Evolutionary conservation across 2,888 invertebrate species (phyloP).

Genomic region (Caenorhabditis japonica): DNA sequence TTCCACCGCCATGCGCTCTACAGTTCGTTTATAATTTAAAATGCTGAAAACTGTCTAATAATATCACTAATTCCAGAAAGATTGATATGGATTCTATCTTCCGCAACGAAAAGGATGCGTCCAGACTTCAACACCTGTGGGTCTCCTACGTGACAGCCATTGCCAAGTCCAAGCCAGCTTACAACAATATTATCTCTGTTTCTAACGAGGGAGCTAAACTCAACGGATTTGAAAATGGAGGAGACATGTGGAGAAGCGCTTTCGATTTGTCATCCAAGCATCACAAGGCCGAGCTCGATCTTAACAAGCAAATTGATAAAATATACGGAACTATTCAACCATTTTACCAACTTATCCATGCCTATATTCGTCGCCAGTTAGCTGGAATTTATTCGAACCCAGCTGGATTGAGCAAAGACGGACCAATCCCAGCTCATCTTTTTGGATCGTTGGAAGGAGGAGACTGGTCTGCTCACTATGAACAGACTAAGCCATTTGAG

Average conservation of each 20-base stretch:
- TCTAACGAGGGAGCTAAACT: constrained; percentile 74
- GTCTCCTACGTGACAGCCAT: constrained; percentile 57
- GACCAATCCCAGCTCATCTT: constrained; percentile 77
- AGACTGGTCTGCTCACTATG: constrained; percentile 74
- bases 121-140: constrained; percentile 63
- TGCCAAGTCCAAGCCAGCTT: constrained; percentile 60
- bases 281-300: constrained; percentile 58
- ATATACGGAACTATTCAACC: constrained; percentile 72
- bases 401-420: constrained; percentile 69
- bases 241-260: constrained; percentile 76
- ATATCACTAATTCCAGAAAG: constrained; percentile 57
- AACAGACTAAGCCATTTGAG: constrained; percentile 73
- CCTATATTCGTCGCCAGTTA: constrained; percentile 75
- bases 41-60: too few relatives aligned
- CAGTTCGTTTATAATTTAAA: constrained; percentile 46
- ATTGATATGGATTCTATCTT: constrained; percentile 65
- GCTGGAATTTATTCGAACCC: constrained; percentile 71
- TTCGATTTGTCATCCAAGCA: constrained; percentile 72
- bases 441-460: constrained; percentile 75
- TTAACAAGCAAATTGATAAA: constrained; percentile 68
- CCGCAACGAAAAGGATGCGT: constrained; percentile 62
- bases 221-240: constrained; percentile 75
- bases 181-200: constrained; percentile 67
- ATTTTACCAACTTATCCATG: constrained; percentile 76
- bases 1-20: constrained; percentile 71